Base-by-base conservation (phyloP, 2,888 invertebrate genomes). In the Heliconius ismenius region DNA sequence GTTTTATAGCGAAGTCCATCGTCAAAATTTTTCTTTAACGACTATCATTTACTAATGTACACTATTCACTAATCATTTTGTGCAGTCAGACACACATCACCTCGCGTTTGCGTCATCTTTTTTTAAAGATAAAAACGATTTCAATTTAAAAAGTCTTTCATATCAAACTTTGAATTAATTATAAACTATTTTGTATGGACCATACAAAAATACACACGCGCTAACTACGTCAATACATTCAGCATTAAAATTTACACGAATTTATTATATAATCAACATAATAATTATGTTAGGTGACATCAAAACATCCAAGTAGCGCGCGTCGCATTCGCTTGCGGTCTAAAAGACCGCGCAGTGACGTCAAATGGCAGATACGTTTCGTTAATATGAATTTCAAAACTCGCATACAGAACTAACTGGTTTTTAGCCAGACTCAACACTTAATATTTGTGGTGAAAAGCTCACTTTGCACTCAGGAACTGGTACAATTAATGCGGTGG, bases 361-460 rank as follows among this genome's bases (percentile, higher is more conserved):
- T 62, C 39, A 63, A 73, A 73, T 73, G 73, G 26, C 4, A 62
- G 39, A 73, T 73, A 62, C 60, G 73, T 49, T 49, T 49, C 21
- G 49, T 43, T 43, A 64, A 65, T 54, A 65, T 32, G 64, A 70
- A 76, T 39, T 62, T 62, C 26, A 62, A 62, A 62, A 62, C 73
- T 62, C 73, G 26, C 43, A 62, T 63, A 43, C 60, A 73, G 43
- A 60, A 73, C 39, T 73, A 73, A 76, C 75, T 73, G 73, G 64
- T 36, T 58, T 76, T 76, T 73, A 60, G 28, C 73, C 54, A 58
- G 64, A 73, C 72, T 76, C 72, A 70, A 73, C 76, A 76, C 76
- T 76, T 76, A 26, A 43, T 65, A 28, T 76, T 72, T 73, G 65
- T 65, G 67, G 67, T 76, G 76, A 76, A 76, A 76, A 76, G 76